Evolutionary conservation across 2,113 vertebrate species (phyloP).

Genomic region (Apteryx owenii): DNA sequence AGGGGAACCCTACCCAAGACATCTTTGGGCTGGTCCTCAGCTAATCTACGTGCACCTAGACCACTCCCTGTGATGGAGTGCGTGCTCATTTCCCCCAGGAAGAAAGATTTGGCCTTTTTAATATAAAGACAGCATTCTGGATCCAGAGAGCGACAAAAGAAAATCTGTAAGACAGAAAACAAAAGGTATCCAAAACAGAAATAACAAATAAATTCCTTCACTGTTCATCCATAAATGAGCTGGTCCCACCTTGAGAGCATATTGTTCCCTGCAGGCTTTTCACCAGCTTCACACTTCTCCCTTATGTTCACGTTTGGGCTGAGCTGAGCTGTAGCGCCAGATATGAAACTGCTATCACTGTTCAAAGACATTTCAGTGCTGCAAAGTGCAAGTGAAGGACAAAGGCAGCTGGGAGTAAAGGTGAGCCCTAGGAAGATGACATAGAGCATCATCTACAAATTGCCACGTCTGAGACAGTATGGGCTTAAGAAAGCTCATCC

Average conservation of each 20-base stretch:
- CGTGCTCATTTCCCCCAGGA: neutral
- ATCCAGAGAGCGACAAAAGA: neutral
- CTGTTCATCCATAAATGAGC: rapidly evolving
- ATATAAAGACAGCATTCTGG: neutral
- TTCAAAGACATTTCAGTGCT: neutral
- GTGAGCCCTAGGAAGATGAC: neutral
- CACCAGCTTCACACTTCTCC: neutral
- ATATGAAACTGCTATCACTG: neutral
- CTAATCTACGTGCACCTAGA: neutral
- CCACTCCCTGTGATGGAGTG: rapidly evolving
- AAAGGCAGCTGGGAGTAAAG: neutral
- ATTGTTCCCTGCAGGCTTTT: neutral
- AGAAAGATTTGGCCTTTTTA: neutral
- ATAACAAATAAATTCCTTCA: neutral
- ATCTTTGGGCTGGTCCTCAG: neutral
- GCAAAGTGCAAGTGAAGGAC: neutral
- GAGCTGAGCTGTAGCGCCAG: neutral
- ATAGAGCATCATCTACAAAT: neutral
- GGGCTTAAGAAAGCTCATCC: neutral
- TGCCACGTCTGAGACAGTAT: neutral
- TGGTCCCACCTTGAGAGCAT: neutral
- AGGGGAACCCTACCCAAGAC: neutral
- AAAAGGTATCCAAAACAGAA: neutral
- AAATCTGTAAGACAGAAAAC: neutral
- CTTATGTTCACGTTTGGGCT: neutral